phyloP scores from a whole-genome alignment of 2,888 invertebrate species.

The Prosopocoilus inquinatus region DNA sequence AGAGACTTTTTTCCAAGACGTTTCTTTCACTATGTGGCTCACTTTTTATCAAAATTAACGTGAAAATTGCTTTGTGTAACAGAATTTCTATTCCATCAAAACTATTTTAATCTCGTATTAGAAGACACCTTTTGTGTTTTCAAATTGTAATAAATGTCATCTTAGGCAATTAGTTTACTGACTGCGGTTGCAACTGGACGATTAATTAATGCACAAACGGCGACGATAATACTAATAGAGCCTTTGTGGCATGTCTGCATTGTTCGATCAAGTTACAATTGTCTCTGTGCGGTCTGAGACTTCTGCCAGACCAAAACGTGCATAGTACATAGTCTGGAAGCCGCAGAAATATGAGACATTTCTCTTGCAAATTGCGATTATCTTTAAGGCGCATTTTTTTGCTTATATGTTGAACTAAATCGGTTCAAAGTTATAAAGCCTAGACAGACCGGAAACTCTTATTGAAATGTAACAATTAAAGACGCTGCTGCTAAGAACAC shows the following conservation, averaged over 20 bases:
- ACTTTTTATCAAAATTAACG: no score
- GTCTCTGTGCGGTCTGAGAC: conserved; percentile 33
- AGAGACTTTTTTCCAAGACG: no score
- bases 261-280: conserved; percentile 36
- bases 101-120: no score
- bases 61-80: no score
- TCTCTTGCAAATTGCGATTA: conserved; percentile 40
- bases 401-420: conserved; percentile 34
- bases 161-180: conserved; percentile 1
- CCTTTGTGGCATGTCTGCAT: conserved; percentile 35
- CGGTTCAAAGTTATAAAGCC: conserved; percentile 34
- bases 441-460: conserved; percentile 35
- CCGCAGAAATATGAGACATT: conserved; percentile 35
- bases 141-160: not conserved
- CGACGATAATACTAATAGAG: conserved; percentile 38
- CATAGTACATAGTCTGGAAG: conserved; percentile 18
- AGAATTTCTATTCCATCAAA: no score
- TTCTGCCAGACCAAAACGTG: conserved; percentile 27
- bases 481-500: not conserved
- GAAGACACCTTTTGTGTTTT: not conserved
- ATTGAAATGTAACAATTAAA: conserved; percentile 26
- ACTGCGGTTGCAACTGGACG: conserved; percentile 25
- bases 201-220: conserved; percentile 41
- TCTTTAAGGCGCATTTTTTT: conserved; percentile 34
- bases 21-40: no score